These are phyloP conservation scores for Lytechinus pictus DNA, from an alignment of 35 echinoderm and acorn worm genomes.

Conservation along the genomic window DNA sequence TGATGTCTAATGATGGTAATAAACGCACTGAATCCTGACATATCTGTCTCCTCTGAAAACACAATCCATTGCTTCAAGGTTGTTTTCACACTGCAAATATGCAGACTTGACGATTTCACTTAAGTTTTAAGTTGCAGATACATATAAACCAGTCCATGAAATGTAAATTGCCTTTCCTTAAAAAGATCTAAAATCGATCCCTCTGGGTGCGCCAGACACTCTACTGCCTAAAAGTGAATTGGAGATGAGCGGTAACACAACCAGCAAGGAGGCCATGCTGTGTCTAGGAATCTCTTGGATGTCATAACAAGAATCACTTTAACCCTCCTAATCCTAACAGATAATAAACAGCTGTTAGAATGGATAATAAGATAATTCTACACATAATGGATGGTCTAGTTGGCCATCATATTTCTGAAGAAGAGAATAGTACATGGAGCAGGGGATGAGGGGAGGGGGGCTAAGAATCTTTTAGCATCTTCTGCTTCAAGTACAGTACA, in stretches of 20 bases:
- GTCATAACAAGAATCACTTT: background rate
- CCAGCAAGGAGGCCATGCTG: background rate
- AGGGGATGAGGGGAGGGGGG: too few species aligned
- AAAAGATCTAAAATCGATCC: background rate
- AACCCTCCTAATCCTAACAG: background rate
- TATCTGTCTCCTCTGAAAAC: too few species aligned
- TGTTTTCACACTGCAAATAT: background rate
- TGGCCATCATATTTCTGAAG: too few species aligned
- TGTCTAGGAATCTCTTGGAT: background rate
- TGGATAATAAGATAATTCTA: background rate
- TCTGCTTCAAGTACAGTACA: too few species aligned
- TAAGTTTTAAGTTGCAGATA: background rate
- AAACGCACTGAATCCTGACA: too few species aligned
- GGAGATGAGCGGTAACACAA: background rate
- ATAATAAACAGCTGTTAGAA: background rate
- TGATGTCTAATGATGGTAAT: too few species aligned
- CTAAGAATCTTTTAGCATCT: too few species aligned
- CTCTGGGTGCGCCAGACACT: background rate
- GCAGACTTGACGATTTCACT: background rate
- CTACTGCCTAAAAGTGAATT: background rate
- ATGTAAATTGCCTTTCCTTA: background rate
- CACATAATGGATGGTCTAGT: background rate
- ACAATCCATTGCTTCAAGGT: too few species aligned
- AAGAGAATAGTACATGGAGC: too few species aligned
- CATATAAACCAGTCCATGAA: background rate